Percentiles rank a stretch among this genome's conserved stretches.
Evolutionary conservation across 2,113 vertebrate species (phyloP).

Genomic region (Xenopus borealis): DNA sequence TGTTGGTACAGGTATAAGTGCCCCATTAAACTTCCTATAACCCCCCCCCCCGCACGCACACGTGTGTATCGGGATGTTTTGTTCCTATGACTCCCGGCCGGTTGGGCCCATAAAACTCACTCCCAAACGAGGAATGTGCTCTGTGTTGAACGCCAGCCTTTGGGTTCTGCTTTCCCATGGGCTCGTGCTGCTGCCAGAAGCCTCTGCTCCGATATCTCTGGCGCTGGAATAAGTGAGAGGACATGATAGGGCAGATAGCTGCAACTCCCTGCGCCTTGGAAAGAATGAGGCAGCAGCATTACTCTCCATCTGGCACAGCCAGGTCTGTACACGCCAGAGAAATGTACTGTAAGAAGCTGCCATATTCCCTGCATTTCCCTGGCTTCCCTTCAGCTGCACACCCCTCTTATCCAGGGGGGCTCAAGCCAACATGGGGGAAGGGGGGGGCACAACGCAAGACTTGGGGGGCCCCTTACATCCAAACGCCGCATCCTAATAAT

Average conservation of each 20-base stretch:
- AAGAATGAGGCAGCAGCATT: constrained; percentile 8
- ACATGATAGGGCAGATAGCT: constrained; percentile 42
- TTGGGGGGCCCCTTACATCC: too few relatives aligned
- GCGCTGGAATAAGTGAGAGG: constrained; percentile 18
- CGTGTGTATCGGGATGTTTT: constrained; percentile 15
- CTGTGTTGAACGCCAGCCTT: constrained; percentile 32
- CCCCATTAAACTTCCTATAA: constrained; percentile 33
- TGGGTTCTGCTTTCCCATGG: constrained; percentile 37
- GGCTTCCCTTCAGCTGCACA: neutral
- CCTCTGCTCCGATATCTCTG: constrained; percentile 20
- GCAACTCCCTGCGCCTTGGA: constrained; percentile 29
- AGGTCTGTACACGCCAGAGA: neutral
- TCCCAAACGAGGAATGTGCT: constrained; percentile 53
- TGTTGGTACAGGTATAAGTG: too few relatives aligned
- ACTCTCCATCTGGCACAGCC: neutral
- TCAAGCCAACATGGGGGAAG: too few relatives aligned
- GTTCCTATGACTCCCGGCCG: neutral
- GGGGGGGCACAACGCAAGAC: too few relatives aligned
- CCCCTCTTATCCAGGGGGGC: too few relatives aligned
- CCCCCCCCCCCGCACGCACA: neutral
- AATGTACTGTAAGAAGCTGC: neutral
- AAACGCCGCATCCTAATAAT: too few relatives aligned
- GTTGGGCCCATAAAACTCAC: constrained; percentile 45
- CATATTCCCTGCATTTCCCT: neutral
- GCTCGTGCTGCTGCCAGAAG: constrained; percentile 28